Conservation (phyloP, 1,140 invertebrate species). For the Caenorhabditis briggsae region DNA sequence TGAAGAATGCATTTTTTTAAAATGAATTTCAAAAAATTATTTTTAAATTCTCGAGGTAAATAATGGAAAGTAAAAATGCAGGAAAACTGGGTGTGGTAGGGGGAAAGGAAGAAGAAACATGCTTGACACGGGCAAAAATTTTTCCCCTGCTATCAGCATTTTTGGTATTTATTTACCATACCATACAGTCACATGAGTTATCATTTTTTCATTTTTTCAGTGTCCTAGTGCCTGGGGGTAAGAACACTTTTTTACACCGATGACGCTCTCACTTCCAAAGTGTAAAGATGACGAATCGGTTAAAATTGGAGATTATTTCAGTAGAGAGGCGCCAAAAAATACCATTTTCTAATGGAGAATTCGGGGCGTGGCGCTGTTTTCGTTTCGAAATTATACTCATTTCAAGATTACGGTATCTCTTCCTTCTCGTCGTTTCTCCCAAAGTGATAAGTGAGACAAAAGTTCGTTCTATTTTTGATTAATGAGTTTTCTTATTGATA, state of each 20-base stretch:
- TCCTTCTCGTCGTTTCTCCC: background rate
- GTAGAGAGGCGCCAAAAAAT: background rate
- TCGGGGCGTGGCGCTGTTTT: background rate
- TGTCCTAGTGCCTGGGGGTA: background rate
- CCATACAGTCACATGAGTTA: constrained; percentile 36
- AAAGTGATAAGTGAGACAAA: background rate
- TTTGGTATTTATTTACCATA: constrained; percentile 44
- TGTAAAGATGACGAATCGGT: constrained; percentile 2
- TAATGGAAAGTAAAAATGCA: background rate
- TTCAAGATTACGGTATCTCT: background rate
- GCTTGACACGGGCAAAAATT: constrained; percentile 20
- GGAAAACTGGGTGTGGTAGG: constrained; percentile 21
- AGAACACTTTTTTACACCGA: constrained; percentile 1
- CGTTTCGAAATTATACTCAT: background rate
- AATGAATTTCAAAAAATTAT: too few species aligned
- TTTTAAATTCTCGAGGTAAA: background rate
- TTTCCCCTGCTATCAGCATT: background rate
- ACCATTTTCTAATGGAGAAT: background rate
- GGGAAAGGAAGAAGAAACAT: background rate
- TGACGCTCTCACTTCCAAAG: background rate
- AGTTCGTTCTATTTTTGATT: background rate
- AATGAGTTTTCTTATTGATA: constrained; percentile 14
- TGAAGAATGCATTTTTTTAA: too few species aligned
- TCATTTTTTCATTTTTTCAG: background rate
- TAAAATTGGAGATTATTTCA: background rate